These are phyloP conservation scores for Mimachlamys varia DNA, from an alignment of 2,888 invertebrate genomes.

Conservation along the genomic window DNA sequence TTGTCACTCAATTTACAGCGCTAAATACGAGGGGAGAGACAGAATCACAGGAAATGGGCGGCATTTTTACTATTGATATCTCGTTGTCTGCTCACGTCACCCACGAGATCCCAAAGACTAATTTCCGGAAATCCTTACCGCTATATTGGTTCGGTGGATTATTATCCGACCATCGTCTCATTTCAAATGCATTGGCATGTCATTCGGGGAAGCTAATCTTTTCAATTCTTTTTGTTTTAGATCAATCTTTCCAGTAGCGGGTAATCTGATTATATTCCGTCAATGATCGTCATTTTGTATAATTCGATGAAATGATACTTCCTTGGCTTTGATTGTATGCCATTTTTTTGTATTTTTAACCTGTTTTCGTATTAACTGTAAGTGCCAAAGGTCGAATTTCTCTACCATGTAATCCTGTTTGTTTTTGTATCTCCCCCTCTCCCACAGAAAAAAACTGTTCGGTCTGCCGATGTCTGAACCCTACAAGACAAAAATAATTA, in stretches of 20 bases:
- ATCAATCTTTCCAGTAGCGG: not conserved
- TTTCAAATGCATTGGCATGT: not conserved
- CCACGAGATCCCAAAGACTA: not conserved
- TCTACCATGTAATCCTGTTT: too few relatives aligned
- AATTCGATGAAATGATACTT: too few relatives aligned
- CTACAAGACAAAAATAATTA: too few relatives aligned
- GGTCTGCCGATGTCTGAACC: too few relatives aligned
- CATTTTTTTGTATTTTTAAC: too few relatives aligned
- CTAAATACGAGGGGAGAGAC: not conserved
- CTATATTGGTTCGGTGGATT: not conserved
- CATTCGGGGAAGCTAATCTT: not conserved
- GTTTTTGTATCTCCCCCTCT: too few relatives aligned
- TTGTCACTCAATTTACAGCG: constrained; percentile 3
- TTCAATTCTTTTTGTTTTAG: not conserved
- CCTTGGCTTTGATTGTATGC: too few relatives aligned
- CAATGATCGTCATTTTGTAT: too few relatives aligned
- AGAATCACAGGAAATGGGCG: not conserved
- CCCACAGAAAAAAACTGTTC: too few relatives aligned
- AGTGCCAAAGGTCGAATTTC: too few relatives aligned
- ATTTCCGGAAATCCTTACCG: constrained; percentile 11
- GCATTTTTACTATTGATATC: not conserved
- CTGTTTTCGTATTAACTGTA: too few relatives aligned
- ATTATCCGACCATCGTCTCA: constrained; percentile 12
- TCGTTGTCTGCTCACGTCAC: not conserved
- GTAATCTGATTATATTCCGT: too few relatives aligned